phyloP scores from a whole-genome alignment of 2,888 invertebrate species.

The Meteorus colon region DNA sequence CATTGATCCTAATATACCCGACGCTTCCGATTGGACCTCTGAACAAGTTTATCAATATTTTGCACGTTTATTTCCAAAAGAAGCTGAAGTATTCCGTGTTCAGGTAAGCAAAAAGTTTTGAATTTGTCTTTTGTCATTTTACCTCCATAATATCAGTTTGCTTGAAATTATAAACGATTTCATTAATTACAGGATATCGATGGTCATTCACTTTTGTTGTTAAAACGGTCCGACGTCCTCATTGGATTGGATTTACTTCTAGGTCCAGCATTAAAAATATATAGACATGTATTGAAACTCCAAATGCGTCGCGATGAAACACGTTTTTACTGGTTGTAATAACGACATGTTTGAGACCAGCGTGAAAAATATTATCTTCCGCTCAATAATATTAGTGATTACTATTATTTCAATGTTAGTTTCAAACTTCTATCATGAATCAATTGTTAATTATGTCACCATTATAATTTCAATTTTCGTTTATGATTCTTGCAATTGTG shows the following conservation, averaged over 20 bases:
- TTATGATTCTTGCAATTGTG: not conserved
- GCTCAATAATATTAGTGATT: not conserved
- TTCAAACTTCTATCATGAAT: not conserved
- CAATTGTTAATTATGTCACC: not conserved
- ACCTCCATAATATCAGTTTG: too few relatives aligned
- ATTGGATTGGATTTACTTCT: constrained; percentile 87
- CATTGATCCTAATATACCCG: constrained; percentile 83
- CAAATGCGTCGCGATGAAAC: constrained; percentile 86
- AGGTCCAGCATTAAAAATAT: constrained; percentile 91
- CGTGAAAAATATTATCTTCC: not conserved
- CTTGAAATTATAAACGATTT: constrained; percentile 29
- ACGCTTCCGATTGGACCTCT: constrained; percentile 87
- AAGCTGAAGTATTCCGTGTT: constrained; percentile 86
- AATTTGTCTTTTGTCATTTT: constrained; percentile 24
- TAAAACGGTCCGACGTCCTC: constrained; percentile 89
- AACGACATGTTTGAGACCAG: not conserved
- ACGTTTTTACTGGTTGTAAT: constrained; percentile 82
- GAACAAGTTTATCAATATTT: constrained; percentile 90
- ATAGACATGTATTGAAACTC: constrained; percentile 86
- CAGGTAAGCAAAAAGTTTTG: constrained; percentile 77
- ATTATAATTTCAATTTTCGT: not conserved
- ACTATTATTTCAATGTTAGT: not conserved
- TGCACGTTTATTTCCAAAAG: constrained; percentile 83
- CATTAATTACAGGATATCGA: constrained; percentile 85
- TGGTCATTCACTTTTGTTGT: constrained; percentile 88